Conservation (phyloP, 2,113 vertebrate genomes). For the Nestor notabilis region DNA sequence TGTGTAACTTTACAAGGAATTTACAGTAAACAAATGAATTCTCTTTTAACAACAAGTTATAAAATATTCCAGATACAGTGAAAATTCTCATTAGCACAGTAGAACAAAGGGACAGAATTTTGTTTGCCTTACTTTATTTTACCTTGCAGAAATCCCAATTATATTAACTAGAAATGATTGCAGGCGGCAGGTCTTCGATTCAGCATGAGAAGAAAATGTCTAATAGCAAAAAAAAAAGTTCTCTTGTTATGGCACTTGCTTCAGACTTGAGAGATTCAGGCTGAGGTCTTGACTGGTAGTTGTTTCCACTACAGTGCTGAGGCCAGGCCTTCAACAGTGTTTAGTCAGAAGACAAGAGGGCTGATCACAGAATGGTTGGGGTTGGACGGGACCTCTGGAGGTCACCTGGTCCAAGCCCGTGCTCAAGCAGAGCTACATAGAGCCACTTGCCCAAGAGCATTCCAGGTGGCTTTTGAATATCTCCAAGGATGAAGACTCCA, state of each 20-base stretch:
- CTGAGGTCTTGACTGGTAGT: background rate
- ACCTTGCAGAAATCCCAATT: background rate
- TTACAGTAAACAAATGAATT: background rate
- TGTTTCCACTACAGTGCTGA: background rate
- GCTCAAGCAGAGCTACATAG: background rate
- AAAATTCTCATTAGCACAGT: background rate
- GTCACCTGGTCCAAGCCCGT: background rate
- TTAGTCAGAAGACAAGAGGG: background rate
- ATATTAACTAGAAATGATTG: background rate
- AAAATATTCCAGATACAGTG: background rate
- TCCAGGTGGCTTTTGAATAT: background rate
- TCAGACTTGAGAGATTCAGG: background rate
- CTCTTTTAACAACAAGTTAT: background rate
- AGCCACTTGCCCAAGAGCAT: rapidly evolving
- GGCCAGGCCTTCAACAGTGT: background rate
- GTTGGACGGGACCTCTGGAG: background rate
- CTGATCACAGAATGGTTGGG: background rate
- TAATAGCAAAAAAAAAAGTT: background rate
- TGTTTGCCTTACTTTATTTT: background rate
- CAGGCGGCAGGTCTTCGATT: background rate
- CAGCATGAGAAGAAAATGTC: background rate
- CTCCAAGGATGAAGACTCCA: background rate
- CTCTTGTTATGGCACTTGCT: background rate
- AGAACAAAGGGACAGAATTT: background rate
- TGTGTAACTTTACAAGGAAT: background rate